These are phyloP conservation scores for Cheilosia vulpina DNA, from an alignment of 2,888 invertebrate genomes.

Conservation along the genomic window DNA sequence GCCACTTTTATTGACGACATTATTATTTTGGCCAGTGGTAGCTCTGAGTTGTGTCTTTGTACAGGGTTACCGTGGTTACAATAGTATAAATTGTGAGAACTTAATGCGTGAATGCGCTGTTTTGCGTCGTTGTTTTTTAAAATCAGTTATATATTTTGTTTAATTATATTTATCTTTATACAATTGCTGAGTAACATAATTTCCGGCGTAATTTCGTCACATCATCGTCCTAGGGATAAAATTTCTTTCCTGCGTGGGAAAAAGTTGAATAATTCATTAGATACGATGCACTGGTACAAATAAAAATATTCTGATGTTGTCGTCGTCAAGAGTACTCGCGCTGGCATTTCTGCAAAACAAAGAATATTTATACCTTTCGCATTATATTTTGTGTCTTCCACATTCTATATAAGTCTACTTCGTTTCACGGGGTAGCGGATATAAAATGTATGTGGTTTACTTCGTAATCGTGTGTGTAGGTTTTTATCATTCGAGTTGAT, in stretches of 20 bases:
- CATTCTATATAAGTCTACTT: background rate
- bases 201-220: constrained; percentile 11
- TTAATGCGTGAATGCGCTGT: too few relatives aligned
- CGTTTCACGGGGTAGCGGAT: constrained; percentile 3
- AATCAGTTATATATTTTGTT: too few relatives aligned
- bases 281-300: constrained; percentile 1
- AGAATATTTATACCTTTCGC: constrained; percentile 6
- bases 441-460: background rate
- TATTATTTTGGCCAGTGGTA: too few relatives aligned
- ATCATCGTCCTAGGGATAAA: constrained; percentile 7
- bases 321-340: background rate
- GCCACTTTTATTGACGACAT: too few relatives aligned
- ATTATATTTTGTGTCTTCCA: constrained; percentile 16
- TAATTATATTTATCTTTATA: too few relatives aligned
- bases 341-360: constrained; percentile 23
- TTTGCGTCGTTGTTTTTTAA: too few relatives aligned
- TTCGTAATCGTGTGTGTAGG: background rate
- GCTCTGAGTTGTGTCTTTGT: too few relatives aligned
- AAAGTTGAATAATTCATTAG: constrained; percentile 55
- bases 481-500: constrained; percentile 19
- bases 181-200: background rate
- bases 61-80: too few relatives aligned
- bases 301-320: constrained; percentile 9
- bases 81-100: too few relatives aligned
- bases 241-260: constrained; percentile 20